Base-by-base conservation (phyloP, 23 tunicate species). In the Styela clava region DNA sequence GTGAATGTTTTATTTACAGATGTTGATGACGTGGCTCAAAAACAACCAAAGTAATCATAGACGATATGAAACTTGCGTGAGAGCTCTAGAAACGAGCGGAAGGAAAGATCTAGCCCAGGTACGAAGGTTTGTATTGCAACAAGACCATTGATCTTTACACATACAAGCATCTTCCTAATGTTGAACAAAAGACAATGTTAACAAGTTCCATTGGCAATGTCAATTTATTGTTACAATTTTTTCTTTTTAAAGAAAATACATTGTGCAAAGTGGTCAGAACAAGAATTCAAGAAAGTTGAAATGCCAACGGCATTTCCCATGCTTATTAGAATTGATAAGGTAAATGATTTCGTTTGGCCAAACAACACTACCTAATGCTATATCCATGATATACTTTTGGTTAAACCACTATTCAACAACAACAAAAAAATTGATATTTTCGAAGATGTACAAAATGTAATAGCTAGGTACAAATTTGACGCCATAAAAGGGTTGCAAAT, bases 261-360 rank as follows among this genome's bases (percentile, higher is more conserved):
- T 77, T 87, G 91, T 63, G 91, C 86, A 0, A 85, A 87, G 61
- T 87, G 91, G 91, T 69, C 91, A 24, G 86, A 87, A 65, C 91
- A 87, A 44, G 67, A 82, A 25, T 31, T 74, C 24, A 73, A 73
- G 21, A 52, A 37, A 26, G 30, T 82, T 28, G 86, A 82, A 68
- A 76, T 77, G 85, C 91, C 91, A 1, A 32, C 70, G 2, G 44
- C 85, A 12, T 82, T 82, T 68, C 91, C 91, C 9, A 87, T 87
- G 91, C 69, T 82, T 34, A 63, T 87, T 33, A 31, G 81, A 27
- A 82, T 87, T 28, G 85, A 87, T 34, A 82, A 82, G 69, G 91
- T 76, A 76, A 52, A 44, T 33, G 20, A 76, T 19, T 18, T 16
- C 79, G 1, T 74, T 22, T n/a, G n/a, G n/a, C n/a, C n/a, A n/a